Conservation (phyloP, 2,113 vertebrate genomes). For the Porphyrio hochstetteri region DNA sequence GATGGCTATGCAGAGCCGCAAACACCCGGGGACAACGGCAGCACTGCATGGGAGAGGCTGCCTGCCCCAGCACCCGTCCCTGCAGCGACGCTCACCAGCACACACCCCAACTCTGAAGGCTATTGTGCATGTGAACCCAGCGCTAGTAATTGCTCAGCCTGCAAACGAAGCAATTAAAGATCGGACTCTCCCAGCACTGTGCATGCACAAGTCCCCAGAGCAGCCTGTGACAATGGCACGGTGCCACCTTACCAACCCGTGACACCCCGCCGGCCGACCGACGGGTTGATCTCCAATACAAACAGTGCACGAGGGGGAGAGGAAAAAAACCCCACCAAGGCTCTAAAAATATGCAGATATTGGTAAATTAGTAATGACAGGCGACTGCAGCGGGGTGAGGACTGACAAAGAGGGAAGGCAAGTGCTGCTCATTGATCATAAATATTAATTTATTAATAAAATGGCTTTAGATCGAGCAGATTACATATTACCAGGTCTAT, state of each 20-base stretch:
- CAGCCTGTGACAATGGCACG: rapidly evolving
- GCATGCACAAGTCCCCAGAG: rapidly evolving
- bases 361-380: not conserved
- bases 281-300: not conserved
- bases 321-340: too few species aligned
- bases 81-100: rapidly evolving
- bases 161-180: not conserved
- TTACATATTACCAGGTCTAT: rapidly evolving
- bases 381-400: not conserved
- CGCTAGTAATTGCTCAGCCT: not conserved
- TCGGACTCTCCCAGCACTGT: rapidly evolving
- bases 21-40: not conserved
- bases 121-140: not conserved
- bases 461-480: not conserved
- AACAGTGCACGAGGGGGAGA: rapidly evolving
- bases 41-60: rapidly evolving
- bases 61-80: rapidly evolving
- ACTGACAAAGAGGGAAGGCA: not conserved
- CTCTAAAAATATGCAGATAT: not conserved
- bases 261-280: rapidly evolving
- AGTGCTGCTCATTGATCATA: not conserved
- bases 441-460: not conserved
- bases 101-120: rapidly evolving
- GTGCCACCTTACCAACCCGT: not conserved
- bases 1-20: rapidly evolving